These are phyloP conservation scores for Lichenostomus cassidix DNA, from an alignment of 2,113 vertebrate species.

Conservation along the genomic window DNA sequence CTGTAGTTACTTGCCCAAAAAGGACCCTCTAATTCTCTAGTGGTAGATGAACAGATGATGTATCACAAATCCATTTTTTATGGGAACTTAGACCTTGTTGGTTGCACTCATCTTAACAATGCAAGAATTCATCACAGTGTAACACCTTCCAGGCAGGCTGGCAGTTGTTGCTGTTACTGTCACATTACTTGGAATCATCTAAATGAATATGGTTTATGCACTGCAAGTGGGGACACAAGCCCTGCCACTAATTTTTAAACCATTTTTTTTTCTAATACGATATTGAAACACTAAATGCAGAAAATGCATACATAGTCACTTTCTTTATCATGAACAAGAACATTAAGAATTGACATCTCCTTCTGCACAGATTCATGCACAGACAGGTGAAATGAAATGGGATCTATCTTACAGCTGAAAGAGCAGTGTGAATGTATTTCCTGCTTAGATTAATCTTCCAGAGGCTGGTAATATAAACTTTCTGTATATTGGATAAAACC, in stretches of 20 bases:
- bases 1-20: not conserved
- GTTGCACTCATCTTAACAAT: not conserved
- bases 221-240: not conserved
- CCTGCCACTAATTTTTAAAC: not conserved
- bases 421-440: not conserved
- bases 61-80: not conserved
- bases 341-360: not conserved
- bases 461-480: not conserved
- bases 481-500: not conserved
- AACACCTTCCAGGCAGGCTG: not conserved
- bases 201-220: not conserved
- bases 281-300: not conserved
- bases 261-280: not conserved
- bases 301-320: not conserved
- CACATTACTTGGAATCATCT: not conserved
- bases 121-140: not conserved
- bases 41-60: not conserved
- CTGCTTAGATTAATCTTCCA: not conserved
- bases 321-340: not conserved
- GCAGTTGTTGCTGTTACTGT: not conserved
- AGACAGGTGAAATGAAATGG: not conserved
- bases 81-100: not conserved
- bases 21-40: not conserved
- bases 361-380: not conserved
- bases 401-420: not conserved